Percentiles rank a stretch among this genome's conserved stretches.
These are phyloP conservation scores for Origma solitaria DNA, from an alignment of 2,113 vertebrate species.

Conservation along the genomic window DNA sequence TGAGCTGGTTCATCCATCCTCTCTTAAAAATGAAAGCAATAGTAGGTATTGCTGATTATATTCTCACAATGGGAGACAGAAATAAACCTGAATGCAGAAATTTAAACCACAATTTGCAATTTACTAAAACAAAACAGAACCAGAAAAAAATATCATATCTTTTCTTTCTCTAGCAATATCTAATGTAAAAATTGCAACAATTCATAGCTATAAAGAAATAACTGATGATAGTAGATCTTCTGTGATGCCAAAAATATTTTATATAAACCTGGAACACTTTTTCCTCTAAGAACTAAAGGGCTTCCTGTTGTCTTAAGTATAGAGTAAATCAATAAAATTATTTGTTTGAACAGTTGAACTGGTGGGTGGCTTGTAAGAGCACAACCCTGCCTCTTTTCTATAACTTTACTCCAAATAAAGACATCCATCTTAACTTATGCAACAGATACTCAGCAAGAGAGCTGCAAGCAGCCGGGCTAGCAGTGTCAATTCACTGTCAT, in stretches of 20 bases:
- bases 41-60: constrained; percentile 44
- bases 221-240: neutral
- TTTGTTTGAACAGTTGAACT: neutral
- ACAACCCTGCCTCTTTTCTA: neutral
- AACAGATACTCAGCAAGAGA: neutral
- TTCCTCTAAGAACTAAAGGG: neutral
- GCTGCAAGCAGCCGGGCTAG: neutral
- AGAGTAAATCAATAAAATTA: neutral
- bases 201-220: constrained; percentile 56
- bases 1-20: constrained; percentile 23
- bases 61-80: constrained; percentile 60
- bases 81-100: constrained; percentile 57
- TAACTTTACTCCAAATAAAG: neutral
- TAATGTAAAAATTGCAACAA: constrained; percentile 45
- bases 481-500: neutral
- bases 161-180: constrained; percentile 42
- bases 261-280: neutral
- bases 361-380: neutral
- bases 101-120: constrained; percentile 54
- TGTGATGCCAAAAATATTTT: neutral
- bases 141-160: constrained; percentile 10
- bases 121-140: constrained; percentile 65
- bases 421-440: rapidly evolving
- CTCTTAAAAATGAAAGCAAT: constrained; percentile 8
- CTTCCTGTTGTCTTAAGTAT: neutral